Conservation (phyloP, 2,113 vertebrate species). For the Elephas maximus region DNA sequence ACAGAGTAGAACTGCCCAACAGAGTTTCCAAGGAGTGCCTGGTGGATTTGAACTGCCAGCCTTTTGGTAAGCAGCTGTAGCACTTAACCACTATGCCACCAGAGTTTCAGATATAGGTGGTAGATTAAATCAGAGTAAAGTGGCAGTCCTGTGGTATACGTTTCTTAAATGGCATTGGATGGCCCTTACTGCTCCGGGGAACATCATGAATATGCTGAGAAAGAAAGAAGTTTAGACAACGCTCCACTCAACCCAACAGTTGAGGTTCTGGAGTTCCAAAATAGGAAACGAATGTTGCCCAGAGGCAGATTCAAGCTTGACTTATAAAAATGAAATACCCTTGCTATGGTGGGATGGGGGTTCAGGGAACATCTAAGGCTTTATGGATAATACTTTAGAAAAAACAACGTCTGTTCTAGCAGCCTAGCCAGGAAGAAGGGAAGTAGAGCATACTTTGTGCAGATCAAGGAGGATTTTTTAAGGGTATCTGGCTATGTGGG, state of each 20-base stretch:
- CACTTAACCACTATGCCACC: too few relatives aligned
- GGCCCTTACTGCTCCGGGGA: not conserved
- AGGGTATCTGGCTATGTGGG: not conserved
- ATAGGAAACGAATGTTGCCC: not conserved
- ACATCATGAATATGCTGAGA: not conserved
- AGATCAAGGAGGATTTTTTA: not conserved
- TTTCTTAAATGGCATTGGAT: not conserved
- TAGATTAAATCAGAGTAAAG: not conserved
- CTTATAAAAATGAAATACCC: not conserved
- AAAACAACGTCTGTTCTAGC: not conserved
- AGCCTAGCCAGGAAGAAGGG: not conserved
- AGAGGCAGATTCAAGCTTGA: not conserved
- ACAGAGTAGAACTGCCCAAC: too few relatives aligned
- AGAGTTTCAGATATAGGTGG: too few relatives aligned
- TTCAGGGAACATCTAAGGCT: not conserved
- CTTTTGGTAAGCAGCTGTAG: too few relatives aligned
- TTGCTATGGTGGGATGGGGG: rapidly evolving
- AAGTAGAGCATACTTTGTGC: not conserved
- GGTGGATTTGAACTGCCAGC: too few relatives aligned
- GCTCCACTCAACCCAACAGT: not conserved
- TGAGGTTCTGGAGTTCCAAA: not conserved
- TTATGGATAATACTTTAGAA: not conserved
- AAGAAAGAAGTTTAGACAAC: not conserved
- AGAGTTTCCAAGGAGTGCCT: too few relatives aligned
- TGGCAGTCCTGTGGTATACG: not conserved